phyloP scores from a whole-genome alignment of 2,113 vertebrate genomes.

The Typhlomys cinereus region DNA sequence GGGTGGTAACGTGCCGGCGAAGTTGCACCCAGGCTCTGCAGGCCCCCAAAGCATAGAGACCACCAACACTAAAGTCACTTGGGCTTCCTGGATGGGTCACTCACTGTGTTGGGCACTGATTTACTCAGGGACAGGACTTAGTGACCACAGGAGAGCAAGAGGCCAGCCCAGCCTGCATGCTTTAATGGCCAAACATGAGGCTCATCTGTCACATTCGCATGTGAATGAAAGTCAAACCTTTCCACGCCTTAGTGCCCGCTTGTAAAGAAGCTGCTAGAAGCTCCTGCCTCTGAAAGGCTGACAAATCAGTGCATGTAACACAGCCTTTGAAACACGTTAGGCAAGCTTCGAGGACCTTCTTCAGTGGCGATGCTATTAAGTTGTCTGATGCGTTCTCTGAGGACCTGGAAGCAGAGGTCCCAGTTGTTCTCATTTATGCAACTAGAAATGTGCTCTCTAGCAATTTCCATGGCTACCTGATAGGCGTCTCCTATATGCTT shows the following conservation, averaged over 20 bases:
- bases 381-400: background rate
- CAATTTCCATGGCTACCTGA: background rate
- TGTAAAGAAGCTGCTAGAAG: too few species aligned
- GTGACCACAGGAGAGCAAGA: background rate
- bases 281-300: background rate
- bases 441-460: background rate
- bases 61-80: too few species aligned
- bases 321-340: background rate
- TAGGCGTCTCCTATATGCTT: background rate
- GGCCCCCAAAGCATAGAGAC: background rate
- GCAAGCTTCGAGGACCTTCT: background rate
- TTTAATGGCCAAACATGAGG: background rate
- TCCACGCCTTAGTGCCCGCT: background rate
- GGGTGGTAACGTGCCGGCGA: background rate
- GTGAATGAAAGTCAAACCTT: background rate
- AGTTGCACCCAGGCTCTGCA: background rate
- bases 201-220: background rate
- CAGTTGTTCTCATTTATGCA: background rate
- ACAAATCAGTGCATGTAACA: background rate
- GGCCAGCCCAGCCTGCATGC: background rate
- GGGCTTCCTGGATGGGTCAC: accelerated
- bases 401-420: background rate
- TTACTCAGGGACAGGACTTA: background rate
- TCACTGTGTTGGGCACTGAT: too few species aligned
- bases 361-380: background rate